Percentiles rank a stretch among this genome's conserved stretches.
phyloP scores from a whole-genome alignment of 2,113 vertebrate species.

The Serinus canaria region DNA sequence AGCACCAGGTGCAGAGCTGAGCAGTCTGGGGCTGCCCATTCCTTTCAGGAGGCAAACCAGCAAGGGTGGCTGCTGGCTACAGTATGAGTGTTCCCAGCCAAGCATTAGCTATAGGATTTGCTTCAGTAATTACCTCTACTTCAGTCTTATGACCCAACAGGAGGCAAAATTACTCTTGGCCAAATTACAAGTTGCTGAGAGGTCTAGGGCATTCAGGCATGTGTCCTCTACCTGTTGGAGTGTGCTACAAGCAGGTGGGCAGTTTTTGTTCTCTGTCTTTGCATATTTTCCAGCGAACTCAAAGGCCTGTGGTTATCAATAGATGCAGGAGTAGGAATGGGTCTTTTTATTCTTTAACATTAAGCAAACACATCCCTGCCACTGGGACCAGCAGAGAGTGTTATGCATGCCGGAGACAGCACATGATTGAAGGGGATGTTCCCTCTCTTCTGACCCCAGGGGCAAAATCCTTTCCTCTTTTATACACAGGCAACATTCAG shows the following conservation, averaged over 20 bases:
- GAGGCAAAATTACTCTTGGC: conserved; percentile 28
- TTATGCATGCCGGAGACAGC: neutral
- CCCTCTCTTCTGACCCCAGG: neutral
- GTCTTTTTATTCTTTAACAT: neutral
- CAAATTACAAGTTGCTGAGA: conserved; percentile 19
- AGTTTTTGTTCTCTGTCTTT: neutral
- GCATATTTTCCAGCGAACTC: neutral
- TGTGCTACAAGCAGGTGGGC: neutral
- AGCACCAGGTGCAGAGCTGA: neutral
- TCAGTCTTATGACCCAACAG: conserved; percentile 51
- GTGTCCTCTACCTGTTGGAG: conserved; percentile 31
- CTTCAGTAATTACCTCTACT: conserved; percentile 48
- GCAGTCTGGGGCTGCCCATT: neutral
- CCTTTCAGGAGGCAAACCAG: neutral
- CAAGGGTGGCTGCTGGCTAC: neutral
- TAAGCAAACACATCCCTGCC: neutral
- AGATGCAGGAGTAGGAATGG: neutral
- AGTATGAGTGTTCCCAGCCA: neutral
- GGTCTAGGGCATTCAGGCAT: conserved; percentile 9
- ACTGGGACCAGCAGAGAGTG: neutral
- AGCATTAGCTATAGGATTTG: conserved; percentile 37
- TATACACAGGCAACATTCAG: neutral
- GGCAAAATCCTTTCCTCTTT: neutral
- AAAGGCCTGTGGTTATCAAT: neutral
- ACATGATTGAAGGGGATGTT: neutral